A percentile compares a stretch with the other conserved stretches of the same genome.
Conservation (phyloP, 2,888 invertebrate species). For the Synanthedon andrenaeformis region DNA sequence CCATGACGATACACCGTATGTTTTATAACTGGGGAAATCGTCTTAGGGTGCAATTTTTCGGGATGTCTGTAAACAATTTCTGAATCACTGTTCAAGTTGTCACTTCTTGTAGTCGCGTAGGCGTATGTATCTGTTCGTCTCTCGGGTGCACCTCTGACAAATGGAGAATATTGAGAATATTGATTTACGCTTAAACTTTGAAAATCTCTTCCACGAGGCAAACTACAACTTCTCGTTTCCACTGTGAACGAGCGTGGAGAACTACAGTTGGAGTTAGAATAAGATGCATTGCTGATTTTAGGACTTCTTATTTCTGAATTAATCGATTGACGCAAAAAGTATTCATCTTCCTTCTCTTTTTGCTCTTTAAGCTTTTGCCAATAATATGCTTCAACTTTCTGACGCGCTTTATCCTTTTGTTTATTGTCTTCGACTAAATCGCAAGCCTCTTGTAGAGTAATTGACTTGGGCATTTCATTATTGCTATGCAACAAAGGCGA, state of each 20-base stretch:
- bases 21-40: slow-evolving; percentile 19
- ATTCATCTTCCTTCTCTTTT: slow-evolving; percentile 73
- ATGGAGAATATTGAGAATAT: slow-evolving; percentile 26
- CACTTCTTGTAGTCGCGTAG: slow-evolving; percentile 18
- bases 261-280: slow-evolving; percentile 28
- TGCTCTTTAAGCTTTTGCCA: slow-evolving; percentile 76
- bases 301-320: slow-evolving; percentile 22
- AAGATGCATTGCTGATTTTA: slow-evolving; percentile 12
- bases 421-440: slow-evolving; percentile 12
- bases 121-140: slow-evolving; percentile 46
- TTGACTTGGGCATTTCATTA: slow-evolving; percentile 14
- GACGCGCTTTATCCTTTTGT: slow-evolving; percentile 65
- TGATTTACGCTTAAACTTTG: slow-evolving; percentile 24
- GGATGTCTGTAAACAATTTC: slow-evolving; percentile 42
- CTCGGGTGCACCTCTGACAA: slow-evolving; percentile 40
- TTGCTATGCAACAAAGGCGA: slow-evolving; percentile 20
- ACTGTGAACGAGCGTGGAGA: slow-evolving; percentile 27
- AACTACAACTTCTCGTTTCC: slow-evolving; percentile 38
- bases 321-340: slow-evolving; percentile 40
- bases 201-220: slow-evolving; percentile 36
- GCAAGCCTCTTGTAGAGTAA: slow-evolving; percentile 7
- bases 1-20: slow-evolving; percentile 22
- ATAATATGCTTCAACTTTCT: slow-evolving; percentile 75
- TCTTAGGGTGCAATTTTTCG: slow-evolving; percentile 24
- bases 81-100: slow-evolving; percentile 19